These are phyloP conservation scores for Limenitis camilla DNA, from an alignment of 2,888 invertebrate species.

Conservation along the genomic window DNA sequence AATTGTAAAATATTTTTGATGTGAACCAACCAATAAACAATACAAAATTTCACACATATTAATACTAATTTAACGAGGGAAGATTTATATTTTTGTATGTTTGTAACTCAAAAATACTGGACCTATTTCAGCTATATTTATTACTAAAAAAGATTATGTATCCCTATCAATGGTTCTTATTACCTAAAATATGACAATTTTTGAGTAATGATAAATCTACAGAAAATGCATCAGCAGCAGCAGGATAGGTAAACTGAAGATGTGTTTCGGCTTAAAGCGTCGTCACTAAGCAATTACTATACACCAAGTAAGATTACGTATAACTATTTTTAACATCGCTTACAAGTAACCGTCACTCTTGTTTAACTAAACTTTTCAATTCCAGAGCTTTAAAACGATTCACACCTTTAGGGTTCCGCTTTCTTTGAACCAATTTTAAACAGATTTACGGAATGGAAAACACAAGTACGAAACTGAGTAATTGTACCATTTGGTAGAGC, in stretches of 20 bases:
- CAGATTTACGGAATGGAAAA: constrained; percentile 15
- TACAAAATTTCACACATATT: too few species aligned
- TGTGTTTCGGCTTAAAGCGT: constrained; percentile 36
- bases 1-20: too few species aligned
- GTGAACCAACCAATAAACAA: too few species aligned
- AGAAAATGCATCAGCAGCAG: constrained; percentile 21
- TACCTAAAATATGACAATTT: background rate
- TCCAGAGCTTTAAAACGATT: constrained; percentile 28
- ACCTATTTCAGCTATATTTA: too few species aligned
- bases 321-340: constrained; percentile 45
- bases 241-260: constrained; percentile 33
- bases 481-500: constrained; percentile 16
- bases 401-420: constrained; percentile 24
- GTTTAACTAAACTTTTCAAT: constrained; percentile 30
- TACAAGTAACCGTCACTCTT: constrained; percentile 24
- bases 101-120: too few species aligned
- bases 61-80: too few species aligned
- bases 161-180: background rate
- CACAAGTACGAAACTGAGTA: constrained; percentile 9
- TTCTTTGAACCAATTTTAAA: constrained; percentile 20
- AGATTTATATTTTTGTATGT: too few species aligned
- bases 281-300: constrained; percentile 24
- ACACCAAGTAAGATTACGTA: constrained; percentile 38
- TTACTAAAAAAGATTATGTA: too few species aligned
- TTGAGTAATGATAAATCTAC: background rate